Base-by-base conservation (phyloP, 2,888 invertebrate genomes). In the Pedicia rivosa region DNA sequence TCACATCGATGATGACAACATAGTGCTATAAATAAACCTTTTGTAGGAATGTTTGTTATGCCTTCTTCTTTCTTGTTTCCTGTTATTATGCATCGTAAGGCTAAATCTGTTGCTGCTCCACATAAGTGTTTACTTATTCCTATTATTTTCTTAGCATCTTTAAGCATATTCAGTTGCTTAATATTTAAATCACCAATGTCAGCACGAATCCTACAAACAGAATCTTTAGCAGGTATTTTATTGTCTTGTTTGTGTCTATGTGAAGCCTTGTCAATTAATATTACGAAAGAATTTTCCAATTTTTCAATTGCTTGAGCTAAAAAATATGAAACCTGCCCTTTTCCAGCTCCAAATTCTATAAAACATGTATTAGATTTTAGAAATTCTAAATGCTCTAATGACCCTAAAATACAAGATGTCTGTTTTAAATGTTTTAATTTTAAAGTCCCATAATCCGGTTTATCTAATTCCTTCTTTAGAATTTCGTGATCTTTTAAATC, bases 1-100 rank as follows among this genome's bases (percentile, higher is more conserved):
- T 72, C 67, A 55, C 87, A 88, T 45, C 79, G 72, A 62, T 92
- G 91, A 59, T 91, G 90, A 56, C 92, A 92, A 59, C 92, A 92
- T 15, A 88, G 72, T 3, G 91, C 87, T 53, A 91, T 70, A 38
- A 82, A 63, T 27, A 77, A 52, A 5, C 80, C 84, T 36, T 50
- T 69, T 48, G 50, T 62, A 59, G 40, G 52, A 26, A 41, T 55
- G 48, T 41, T 49, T 48, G 48, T 59, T 0, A 38, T 16, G 1
- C 13, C 15, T 7, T 20, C 10, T n/a, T 22, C 9, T 2, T 30
- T 30, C 3, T 14, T 26, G 8, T 47, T 62, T 9, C 52, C 57
- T 29, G 64, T 65, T 19, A 60, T 56, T 42, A 83, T 52, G 55
- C 84, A 82, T 27, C 74, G 69, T 39, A 87, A 53, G 2, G 83